Evolutionary conservation across 2,888 invertebrate species (phyloP), one percentile per base, ranked within the genome.

Genomic region (Chromoteleia sp.): DNA sequence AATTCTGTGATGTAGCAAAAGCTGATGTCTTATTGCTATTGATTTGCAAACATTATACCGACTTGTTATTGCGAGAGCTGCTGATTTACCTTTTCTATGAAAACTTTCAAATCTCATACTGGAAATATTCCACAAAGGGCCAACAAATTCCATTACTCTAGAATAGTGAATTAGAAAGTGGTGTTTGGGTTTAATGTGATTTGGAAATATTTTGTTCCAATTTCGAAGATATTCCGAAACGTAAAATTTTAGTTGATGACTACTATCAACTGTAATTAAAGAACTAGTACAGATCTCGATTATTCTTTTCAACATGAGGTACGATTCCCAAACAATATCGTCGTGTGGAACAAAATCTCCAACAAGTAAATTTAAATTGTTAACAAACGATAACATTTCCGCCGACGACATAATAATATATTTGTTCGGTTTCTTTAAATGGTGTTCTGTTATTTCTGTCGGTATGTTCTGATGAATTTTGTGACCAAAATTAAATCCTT

Each of bases 21-120:
- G 54, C 19, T 83, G 83, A 25, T 77, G 48, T 50, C 68, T 58
- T 8, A 82, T 56, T 10, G 70, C 77, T 12, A 82, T 77, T 0
- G 81, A 77, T 61, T 56, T 67, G 61, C 63, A 75, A 25, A 81
- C 50, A 68, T 84, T 79, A 0, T 77, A 8, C 10, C 76, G 39
- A 76, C 75, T 71, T 52, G 68, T 68, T 10, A 79, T 68, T 59
- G 43, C n/a, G 19, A 17, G 14, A 8, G 81, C 41, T 12, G 61
- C 25, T 15, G 17, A 6, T 73, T 81, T 84, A 4, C 71, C 65
- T 59, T 59, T 61, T 7, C 39, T 33, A 39, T 84, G 74, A 17
- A 80, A 79, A 4, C 59, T 41, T 59, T 86, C 86, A 67, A 75
- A 84, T 1, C 84, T 17, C 56, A 85, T 83, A 39, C 76, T 80